Evolutionary conservation across 92 coral and sea anemone genomes (phyloP), one percentile per base, ranked within the genome.

Genomic region (Parazoanthus swiftii): DNA sequence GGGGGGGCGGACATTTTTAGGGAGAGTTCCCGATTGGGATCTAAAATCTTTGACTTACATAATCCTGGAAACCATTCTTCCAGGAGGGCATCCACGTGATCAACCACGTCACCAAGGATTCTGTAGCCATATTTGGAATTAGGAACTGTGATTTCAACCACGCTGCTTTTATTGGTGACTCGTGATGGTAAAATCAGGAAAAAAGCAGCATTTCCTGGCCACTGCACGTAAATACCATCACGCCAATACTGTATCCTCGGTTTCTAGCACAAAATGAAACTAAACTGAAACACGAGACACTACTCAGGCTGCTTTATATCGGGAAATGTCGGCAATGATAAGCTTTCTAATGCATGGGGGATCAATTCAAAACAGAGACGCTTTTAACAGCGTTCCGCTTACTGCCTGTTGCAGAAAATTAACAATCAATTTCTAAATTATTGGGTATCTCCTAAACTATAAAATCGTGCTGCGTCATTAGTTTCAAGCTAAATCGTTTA

Each of bases 41-140:
- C 21, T 16, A 5, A 8, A 54, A 3, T n/a, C 3, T 23, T 54
- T 43, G 18, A 96, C 99, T 95, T 91, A 97, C 99, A 81, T 65
- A 97, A 88, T 79, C 85, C 91, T 38, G 99, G 97, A 80, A 94
- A 97, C 98, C 98, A 97, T 36, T 97, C 99, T 66, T 94, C 96
- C 42, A 97, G 89, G 44, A 97, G 91, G 5, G 94, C 85, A 82
- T 97, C 99, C 84, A 97, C 90, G 89, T 97, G 99, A 84, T 97
- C 96, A 70, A 93, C 96, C 90, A 97, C 91, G 85, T 85, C 89
- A 48, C 94, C 92, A 75, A 97, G 95, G 42, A 97, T 88, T 74
- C 90, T 86, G 77, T 88, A 90, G 33, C 99, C 99, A 63, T 88
- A 80, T 25, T 70, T 88, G 74, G 90, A 92, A 72, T 81, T 82